These are phyloP conservation scores for Phyllotreta cruciferae DNA, from an alignment of 2,888 invertebrate genomes.

Conservation along the genomic window DNA sequence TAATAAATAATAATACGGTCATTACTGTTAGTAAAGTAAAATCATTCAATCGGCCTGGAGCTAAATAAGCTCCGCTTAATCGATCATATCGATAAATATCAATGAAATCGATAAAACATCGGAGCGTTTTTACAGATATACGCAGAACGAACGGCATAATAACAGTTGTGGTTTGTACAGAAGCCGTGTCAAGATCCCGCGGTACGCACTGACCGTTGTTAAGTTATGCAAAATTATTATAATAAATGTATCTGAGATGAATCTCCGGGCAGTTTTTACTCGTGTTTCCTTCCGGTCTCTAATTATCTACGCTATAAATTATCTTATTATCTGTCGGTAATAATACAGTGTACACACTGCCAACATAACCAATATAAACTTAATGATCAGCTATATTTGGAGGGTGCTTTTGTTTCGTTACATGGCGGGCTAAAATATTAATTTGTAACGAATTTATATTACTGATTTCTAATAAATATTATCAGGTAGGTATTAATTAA, in stretches of 20 bases:
- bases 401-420: not conserved
- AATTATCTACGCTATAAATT: constrained; percentile 60
- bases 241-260: constrained; percentile 62
- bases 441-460: no score
- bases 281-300: constrained; percentile 62
- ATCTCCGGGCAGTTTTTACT: constrained; percentile 61
- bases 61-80: constrained; percentile 12
- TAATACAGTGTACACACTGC: constrained; percentile 38
- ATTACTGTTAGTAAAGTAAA: no score
- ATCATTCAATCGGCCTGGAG: no score
- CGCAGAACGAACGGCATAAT: constrained; percentile 19
- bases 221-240: constrained; percentile 60
- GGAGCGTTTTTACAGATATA: constrained; percentile 8
- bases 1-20: no score
- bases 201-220: constrained; percentile 56
- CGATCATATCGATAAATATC: constrained; percentile 15
- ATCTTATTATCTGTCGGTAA: constrained; percentile 51
- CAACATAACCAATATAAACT: constrained; percentile 38
- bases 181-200: constrained; percentile 38
- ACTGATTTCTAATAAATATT: no score
- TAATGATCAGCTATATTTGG: constrained; percentile 26
- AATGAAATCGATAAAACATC: constrained; percentile 15
- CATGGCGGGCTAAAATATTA: no score
- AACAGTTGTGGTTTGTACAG: constrained; percentile 34
- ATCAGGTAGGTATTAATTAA: no score